A percentile compares a stretch with the other conserved stretches of the same genome.
Evolutionary conservation across 2,113 vertebrate species (phyloP).

Genomic region (Myiozetetes cayanensis): DNA sequence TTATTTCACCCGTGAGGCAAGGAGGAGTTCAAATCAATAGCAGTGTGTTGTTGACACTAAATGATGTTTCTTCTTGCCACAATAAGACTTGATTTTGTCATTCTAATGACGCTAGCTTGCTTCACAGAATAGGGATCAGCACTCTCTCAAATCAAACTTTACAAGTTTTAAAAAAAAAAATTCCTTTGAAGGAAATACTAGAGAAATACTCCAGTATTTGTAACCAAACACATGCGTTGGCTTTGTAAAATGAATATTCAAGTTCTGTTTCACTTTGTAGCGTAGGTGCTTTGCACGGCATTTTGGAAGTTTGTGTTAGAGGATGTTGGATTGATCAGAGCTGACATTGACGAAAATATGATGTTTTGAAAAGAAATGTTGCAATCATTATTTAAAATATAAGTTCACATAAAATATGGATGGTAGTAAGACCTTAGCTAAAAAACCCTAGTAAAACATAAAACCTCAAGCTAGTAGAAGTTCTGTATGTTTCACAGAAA

Average conservation of each 20-base stretch:
- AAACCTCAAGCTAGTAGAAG: neutral
- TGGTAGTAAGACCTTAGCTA: neutral
- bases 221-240: neutral
- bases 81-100: conserved; percentile 68
- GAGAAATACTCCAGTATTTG: conserved; percentile 17
- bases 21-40: conserved; percentile 60
- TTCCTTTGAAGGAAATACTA: neutral
- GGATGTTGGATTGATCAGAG: neutral
- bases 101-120: conserved; percentile 46
- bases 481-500: neutral
- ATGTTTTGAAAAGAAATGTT: neutral
- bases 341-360: neutral
- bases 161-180: neutral
- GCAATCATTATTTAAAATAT: neutral
- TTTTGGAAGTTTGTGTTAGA: neutral
- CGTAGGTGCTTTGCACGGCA: neutral
- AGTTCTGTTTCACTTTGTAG: neutral
- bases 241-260: conserved; percentile 7
- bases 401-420: neutral
- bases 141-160: conserved; percentile 11
- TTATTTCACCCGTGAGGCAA: conserved; percentile 62
- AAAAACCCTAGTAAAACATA: neutral
- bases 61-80: conserved; percentile 47
- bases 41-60: conserved; percentile 49
- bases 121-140: conserved; percentile 45